phyloP scores from a whole-genome alignment of 92 coral and sea anemone species.

The Siderastrea radians region DNA sequence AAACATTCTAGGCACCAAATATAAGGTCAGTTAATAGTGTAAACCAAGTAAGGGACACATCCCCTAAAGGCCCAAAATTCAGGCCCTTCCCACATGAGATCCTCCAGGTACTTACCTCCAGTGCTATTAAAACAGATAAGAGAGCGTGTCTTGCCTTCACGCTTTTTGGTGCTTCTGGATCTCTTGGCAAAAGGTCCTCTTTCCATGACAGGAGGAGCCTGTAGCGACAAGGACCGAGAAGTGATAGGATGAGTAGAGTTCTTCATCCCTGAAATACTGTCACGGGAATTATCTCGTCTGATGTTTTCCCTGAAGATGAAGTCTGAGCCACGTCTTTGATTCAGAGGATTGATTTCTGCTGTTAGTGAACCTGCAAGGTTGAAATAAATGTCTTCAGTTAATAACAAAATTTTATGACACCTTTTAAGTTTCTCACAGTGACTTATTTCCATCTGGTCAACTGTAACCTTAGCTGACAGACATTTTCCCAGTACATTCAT shows the following conservation, averaged over 20 bases:
- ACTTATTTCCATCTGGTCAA: neutral
- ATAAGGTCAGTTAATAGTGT: neutral
- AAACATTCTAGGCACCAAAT: no score
- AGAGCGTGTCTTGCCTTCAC: constrained; percentile 94
- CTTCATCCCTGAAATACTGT: constrained; percentile 57
- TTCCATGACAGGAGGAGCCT: constrained; percentile 73
- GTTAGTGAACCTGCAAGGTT: constrained; percentile 67
- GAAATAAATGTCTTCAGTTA: neutral
- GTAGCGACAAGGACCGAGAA: constrained; percentile 84
- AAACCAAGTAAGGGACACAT: neutral
- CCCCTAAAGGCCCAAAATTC: constrained; percentile 20
- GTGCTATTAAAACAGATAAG: constrained; percentile 33
- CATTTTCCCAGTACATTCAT: no score
- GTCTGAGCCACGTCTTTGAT: constrained; percentile 86
- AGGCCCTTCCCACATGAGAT: constrained; percentile 61
- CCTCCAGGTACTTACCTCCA: constrained; percentile 78
- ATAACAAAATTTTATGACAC: neutral
- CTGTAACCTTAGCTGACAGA: no score
- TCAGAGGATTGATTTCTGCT: constrained; percentile 60
- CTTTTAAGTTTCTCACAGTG: neutral
- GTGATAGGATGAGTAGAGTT: constrained; percentile 75
- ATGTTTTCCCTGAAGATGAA: constrained; percentile 51
- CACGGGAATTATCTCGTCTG: constrained; percentile 29
- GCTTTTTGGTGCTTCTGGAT: constrained; percentile 92
- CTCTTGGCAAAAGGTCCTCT: constrained; percentile 79